Evolutionary conservation across 2,113 vertebrate species (phyloP).

Genomic region (Brevimyrus niger): DNA sequence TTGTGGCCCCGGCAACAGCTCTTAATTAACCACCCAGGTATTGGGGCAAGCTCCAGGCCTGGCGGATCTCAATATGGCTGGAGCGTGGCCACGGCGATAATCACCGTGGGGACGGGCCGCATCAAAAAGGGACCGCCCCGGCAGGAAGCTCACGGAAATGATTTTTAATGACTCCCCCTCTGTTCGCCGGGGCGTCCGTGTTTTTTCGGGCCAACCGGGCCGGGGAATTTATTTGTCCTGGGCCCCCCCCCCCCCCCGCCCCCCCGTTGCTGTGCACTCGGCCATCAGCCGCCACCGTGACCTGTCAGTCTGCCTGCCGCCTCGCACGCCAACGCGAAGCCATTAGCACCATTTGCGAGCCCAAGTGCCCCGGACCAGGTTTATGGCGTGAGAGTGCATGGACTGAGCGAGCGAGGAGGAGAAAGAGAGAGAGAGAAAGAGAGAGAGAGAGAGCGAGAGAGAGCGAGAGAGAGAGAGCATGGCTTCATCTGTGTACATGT

Average conservation of each 20-base stretch:
- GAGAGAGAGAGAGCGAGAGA: neutral
- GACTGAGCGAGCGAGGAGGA: neutral
- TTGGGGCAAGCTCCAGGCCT: conserved; percentile 78
- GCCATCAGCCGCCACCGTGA: conserved; percentile 41
- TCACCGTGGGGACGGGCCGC: conserved; percentile 78
- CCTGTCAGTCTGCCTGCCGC: conserved; percentile 53
- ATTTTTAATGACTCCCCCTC: conserved; percentile 95
- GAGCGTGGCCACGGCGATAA: conserved; percentile 78
- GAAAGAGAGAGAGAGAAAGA: neutral
- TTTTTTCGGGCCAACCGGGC: conserved; percentile 64
- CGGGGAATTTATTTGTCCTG: conserved; percentile 54
- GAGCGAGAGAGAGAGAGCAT: neutral
- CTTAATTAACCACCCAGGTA: conserved; percentile 99
- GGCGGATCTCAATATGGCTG: conserved; percentile 88
- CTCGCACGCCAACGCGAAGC: conserved; percentile 18
- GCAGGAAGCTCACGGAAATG: conserved; percentile 88
- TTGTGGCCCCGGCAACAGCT: conserved; percentile 88
- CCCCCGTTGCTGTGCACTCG: conserved; percentile 37
- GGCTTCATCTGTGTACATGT: neutral
- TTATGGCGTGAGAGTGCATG: neutral
- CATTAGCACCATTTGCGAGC: conserved; percentile 44
- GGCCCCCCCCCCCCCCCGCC: conserved; percentile 45
- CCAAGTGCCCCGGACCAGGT: conserved; percentile 20
- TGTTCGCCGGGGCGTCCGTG: conserved; percentile 70
- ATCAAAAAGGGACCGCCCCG: conserved; percentile 74